phyloP scores from a whole-genome alignment of 2,888 invertebrate species.

The Apotomis capreana region DNA sequence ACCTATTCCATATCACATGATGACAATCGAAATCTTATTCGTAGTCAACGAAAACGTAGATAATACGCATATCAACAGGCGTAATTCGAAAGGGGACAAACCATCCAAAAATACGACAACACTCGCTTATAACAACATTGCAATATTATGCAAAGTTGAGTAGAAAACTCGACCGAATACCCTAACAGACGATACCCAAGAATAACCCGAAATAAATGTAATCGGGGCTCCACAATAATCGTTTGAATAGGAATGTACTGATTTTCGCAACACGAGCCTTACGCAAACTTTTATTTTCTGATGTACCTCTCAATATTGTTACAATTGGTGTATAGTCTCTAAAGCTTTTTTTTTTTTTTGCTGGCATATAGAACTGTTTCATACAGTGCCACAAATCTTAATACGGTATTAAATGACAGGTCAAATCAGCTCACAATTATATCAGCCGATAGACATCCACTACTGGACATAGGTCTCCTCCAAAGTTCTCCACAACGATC shows the following conservation, averaged over 20 bases:
- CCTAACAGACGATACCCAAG: slow-evolving; percentile 52
- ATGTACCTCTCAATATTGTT: slow-evolving; percentile 50
- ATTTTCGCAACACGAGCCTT: slow-evolving; percentile 60
- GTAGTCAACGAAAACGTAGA: neutral
- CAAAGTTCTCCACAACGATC: no score
- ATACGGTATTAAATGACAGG: no score
- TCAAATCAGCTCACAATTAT: no score
- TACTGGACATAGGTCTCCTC: no score
- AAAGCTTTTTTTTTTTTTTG: neutral
- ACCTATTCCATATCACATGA: no score
- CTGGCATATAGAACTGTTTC: neutral
- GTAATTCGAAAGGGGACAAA: neutral
- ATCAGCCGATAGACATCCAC: no score
- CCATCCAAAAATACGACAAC: slow-evolving; percentile 25
- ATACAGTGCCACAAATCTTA: neutral
- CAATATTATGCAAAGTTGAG: slow-evolving; percentile 58
- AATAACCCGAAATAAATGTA: slow-evolving; percentile 76
- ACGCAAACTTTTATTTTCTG: slow-evolving; percentile 55
- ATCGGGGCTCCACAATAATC: slow-evolving; percentile 78
- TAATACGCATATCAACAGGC: slow-evolving; percentile 6
- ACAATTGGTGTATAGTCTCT: neutral
- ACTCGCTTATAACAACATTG: slow-evolving; percentile 42
- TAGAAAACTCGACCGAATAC: slow-evolving; percentile 49
- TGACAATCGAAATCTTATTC: no score
- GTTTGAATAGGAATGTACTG: slow-evolving; percentile 81